Evolutionary conservation across 2,888 invertebrate species (phyloP), one percentile per base, ranked within the genome.

Genomic region (Philopedon plagiatum): DNA sequence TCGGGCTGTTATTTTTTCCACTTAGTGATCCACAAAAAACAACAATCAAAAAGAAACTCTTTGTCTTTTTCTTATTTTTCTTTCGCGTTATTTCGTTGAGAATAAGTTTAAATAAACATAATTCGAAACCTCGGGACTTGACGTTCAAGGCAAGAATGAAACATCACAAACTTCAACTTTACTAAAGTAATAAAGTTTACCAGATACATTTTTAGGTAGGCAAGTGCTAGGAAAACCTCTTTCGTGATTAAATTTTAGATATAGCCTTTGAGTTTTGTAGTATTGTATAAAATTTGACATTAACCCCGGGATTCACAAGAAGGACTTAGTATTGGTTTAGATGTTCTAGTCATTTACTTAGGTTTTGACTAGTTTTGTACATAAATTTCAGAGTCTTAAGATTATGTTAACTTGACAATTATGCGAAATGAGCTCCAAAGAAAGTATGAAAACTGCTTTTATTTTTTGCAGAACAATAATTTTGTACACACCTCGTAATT

Each of bases 71-170:
- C 57, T 49, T 37, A 54, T 67, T 58, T 60, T 72, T 63, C 72
- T 56, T 72, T 62, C 15, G 51, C 61, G 63, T 67, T 71, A 62
- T 67, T 63, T 67, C 67, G 62, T 67, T 32, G 46, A 26, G 58
- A 66, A 66, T 39, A 63, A 62, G 66, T 67, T 67, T 61, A 63
- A 72, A 67, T 72, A 66, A 72, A 72, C 57, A 67, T 66, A 72
- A 72, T 67, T 63, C 57, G 72, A 72, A 62, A 23, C 7, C 60
- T n/a, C 26, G 23, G 13, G 21, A 64, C 58, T 32, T 49, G 70
- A 58, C 63, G 57, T 63, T 58, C 46, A 46, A 19, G 39, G 41
- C 21, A 58, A 46, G 46, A 66, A 56, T 44, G 64, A 71, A 67
- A 67, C 11, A 9, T 57, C 62, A 67, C 67, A 61, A 67, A 61